Conservation (phyloP, 2,113 vertebrate genomes). For the Pogona vitticeps region DNA sequence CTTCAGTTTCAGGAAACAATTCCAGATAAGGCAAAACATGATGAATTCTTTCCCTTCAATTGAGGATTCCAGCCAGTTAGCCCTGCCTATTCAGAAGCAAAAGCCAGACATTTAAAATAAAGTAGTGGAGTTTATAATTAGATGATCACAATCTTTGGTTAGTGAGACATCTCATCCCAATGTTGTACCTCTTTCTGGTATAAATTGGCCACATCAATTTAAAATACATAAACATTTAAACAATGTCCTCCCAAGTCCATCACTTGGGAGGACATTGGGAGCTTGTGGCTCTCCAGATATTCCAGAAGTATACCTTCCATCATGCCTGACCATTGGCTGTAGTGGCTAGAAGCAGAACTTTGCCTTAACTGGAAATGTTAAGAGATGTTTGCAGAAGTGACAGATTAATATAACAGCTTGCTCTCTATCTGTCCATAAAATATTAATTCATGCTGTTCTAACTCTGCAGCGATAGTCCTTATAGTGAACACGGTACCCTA, state of each 20-base stretch:
- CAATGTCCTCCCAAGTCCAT: neutral
- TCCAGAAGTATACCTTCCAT: neutral
- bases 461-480: conserved; percentile 90
- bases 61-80: neutral
- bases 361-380: neutral
- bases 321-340: neutral
- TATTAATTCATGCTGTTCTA: conserved; percentile 22
- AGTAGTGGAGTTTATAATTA: neutral
- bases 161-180: neutral
- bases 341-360: neutral
- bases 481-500: conserved; percentile 91
- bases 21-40: neutral
- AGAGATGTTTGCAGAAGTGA: neutral
- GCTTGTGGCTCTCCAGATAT: neutral
- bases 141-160: neutral
- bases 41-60: neutral
- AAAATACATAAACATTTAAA: too few relatives aligned
- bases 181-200: neutral
- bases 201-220: neutral
- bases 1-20: neutral
- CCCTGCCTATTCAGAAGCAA: neutral
- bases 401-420: neutral
- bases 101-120: neutral
- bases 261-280: neutral
- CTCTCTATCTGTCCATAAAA: neutral